phyloP scores from a whole-genome alignment of 2,113 vertebrate genomes.

The Hiodon tergisus region DNA sequence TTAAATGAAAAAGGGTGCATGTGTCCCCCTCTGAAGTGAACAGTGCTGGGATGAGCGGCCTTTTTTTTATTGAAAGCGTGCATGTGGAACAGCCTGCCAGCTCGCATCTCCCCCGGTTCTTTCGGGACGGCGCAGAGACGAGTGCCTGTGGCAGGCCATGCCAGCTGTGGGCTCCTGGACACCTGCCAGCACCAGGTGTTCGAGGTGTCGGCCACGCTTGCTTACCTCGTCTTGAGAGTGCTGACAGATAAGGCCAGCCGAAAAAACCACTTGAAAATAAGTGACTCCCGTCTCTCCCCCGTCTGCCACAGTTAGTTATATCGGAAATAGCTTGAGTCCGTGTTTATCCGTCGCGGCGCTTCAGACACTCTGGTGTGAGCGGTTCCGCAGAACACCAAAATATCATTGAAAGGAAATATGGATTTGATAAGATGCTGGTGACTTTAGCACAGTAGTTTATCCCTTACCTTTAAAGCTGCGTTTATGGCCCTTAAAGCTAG shows the following conservation, averaged over 20 bases:
- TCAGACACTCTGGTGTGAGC: not conserved
- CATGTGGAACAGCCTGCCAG: slow-evolving; percentile 39
- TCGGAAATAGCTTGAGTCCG: slow-evolving; percentile 23
- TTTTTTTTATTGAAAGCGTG: too few species aligned
- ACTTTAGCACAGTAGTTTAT: slow-evolving; percentile 51
- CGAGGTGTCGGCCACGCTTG: slow-evolving; percentile 29
- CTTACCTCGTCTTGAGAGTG: slow-evolving; percentile 30
- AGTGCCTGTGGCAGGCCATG: slow-evolving; percentile 6
- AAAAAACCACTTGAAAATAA: slow-evolving; percentile 12
- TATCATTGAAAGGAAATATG: slow-evolving; percentile 26
- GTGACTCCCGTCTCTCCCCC: slow-evolving; percentile 9
- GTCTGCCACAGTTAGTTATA: not conserved
- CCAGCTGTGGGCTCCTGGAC: slow-evolving; percentile 52
- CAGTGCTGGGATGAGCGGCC: too few species aligned
- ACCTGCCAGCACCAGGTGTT: slow-evolving; percentile 47
- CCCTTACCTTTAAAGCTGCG: slow-evolving; percentile 41
- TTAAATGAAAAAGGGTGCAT: too few species aligned
- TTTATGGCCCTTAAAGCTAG: slow-evolving; percentile 31
- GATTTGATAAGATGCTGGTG: slow-evolving; percentile 38
- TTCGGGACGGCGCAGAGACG: slow-evolving; percentile 15
- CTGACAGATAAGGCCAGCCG: slow-evolving; percentile 35
- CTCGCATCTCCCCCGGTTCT: slow-evolving; percentile 43
- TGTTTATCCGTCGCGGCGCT: not conserved
- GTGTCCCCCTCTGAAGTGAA: too few species aligned
- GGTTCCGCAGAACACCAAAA: not conserved